These are phyloP conservation scores for Pseudochromis fuscus DNA, from an alignment of 2,797 vertebrate species.

Conservation along the genomic window DNA sequence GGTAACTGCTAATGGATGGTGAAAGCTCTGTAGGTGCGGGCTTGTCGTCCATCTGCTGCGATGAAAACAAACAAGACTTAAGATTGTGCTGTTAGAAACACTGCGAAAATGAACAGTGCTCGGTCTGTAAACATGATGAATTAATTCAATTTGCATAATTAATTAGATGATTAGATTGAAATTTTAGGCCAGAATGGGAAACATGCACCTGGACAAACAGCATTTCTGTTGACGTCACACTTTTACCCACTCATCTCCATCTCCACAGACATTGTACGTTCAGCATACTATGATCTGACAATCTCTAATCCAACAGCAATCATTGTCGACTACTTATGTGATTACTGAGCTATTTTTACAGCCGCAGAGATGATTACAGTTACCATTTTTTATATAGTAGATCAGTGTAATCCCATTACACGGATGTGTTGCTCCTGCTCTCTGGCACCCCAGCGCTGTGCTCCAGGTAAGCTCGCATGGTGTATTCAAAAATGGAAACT, in stretches of 20 bases:
- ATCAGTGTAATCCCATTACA: conserved; percentile 71
- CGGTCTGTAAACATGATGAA: conserved; percentile 1
- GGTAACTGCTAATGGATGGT: conserved; percentile 28
- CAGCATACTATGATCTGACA: conserved; percentile 23
- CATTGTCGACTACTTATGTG: conserved; percentile 58
- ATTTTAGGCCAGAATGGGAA: neutral
- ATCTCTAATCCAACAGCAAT: conserved; percentile 37
- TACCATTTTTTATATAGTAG: conserved; percentile 56
- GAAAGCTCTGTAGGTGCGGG: neutral
- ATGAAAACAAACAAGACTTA: neutral
- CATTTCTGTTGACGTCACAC: conserved; percentile 1
- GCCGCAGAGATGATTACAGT: conserved; percentile 50
- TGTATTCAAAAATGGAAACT: conserved; percentile 65
- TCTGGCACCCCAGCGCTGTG: conserved; percentile 3
- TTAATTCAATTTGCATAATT: neutral
- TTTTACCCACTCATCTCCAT: neutral
- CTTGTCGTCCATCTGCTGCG: conserved; percentile 21
- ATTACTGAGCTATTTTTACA: conserved; percentile 63
- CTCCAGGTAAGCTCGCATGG: conserved; percentile 60
- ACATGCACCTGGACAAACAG: neutral
- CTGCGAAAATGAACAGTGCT: neutral
- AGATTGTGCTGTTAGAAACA: neutral
- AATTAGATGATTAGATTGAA: neutral
- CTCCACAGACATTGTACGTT: conserved; percentile 13
- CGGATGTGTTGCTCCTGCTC: conserved; percentile 45